A percentile compares a stretch with the other conserved stretches of the same genome.
Conservation (phyloP, 1,140 invertebrate species). For the Chionoecetes opilio region DNA sequence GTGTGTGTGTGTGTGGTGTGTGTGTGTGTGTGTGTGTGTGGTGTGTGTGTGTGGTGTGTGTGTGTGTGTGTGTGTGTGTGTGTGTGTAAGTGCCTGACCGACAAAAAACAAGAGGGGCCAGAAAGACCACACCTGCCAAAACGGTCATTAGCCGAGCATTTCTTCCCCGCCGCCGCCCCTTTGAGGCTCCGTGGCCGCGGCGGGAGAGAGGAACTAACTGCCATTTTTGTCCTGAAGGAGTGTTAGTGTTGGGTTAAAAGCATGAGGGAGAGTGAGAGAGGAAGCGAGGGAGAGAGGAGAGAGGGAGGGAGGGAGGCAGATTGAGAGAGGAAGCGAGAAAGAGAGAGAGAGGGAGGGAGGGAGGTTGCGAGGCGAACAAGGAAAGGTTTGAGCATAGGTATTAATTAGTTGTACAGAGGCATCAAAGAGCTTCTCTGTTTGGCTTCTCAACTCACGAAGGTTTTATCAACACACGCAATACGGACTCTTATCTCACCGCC, state of each 20-base stretch:
- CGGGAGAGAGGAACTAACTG: constrained; percentile 22
- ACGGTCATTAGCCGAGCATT: constrained; percentile 66
- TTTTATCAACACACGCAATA: constrained; percentile 4
- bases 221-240: constrained; percentile 53
- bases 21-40: constrained; percentile 36
- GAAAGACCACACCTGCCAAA: constrained; percentile 50
- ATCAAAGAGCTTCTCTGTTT: not conserved
- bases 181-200: not conserved
- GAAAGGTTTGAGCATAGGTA: not conserved
- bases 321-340: not conserved
- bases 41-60: not conserved
- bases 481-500: not conserved
- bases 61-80: constrained; percentile 7
- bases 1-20: constrained; percentile 25
- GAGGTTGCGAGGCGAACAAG: not conserved
- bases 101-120: not conserved
- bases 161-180: constrained; percentile 52
- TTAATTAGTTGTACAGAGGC: not conserved
- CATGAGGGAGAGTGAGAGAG: not conserved
- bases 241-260: not conserved
- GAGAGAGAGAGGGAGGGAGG: not conserved
- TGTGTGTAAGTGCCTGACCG: not conserved
- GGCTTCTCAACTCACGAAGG: not conserved
- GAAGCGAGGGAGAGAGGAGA: not conserved
- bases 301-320: constrained; percentile 20